Base-by-base conservation (phyloP, 2,113 vertebrate species). In the Boleophthalmus pectinirostris region DNA sequence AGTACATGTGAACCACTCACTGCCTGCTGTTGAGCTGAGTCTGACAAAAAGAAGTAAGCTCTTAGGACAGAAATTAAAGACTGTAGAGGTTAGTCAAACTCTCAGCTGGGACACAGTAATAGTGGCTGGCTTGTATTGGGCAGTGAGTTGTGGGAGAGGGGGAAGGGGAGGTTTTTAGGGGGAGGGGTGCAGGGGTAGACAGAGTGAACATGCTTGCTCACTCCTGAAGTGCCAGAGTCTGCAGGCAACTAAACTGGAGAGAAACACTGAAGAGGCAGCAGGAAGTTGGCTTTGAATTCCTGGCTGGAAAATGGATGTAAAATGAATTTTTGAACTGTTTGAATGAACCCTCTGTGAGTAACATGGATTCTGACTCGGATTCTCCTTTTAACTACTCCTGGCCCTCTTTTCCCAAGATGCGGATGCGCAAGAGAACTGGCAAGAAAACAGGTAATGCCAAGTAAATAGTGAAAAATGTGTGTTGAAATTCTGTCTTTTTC, bases 351-450 rank as follows among this genome's bases (percentile, higher is more conserved):
- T 75, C 65, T 66, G 77, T 45, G 24, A 69, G 73, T 47, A 70
- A 77, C 79, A 99, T 99, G 98, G 98, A 99, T 86, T 99, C 97
- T 46, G 97, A 99, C 86, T 99, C 97, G 0, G 97, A 99, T 86
- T 98, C 96, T 81, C 98, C 98, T 74, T 99, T 99, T 89, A 98
- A 99, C 94, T 98, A 99, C 89, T 99, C 97, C 57, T 99, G 98
- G 98, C 98, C 98, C 71, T 97, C 96, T 61, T 97, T 99, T 75
- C 97, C 97, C 72, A 98, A 94, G 90, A 96, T 97, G 96, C 95
- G 95, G 95, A 97, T 98, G 89, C 95, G 94, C 58, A 94, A 94
- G 90, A 95, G 94, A 90, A 91, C 87, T 6, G 90, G 94, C 43
- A 97, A 58, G 56, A 25, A 93, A 90, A 90, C 96, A 97, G 97